Evolutionary conservation across 2,113 vertebrate species (phyloP).

Genomic region (Cottus gobio): DNA sequence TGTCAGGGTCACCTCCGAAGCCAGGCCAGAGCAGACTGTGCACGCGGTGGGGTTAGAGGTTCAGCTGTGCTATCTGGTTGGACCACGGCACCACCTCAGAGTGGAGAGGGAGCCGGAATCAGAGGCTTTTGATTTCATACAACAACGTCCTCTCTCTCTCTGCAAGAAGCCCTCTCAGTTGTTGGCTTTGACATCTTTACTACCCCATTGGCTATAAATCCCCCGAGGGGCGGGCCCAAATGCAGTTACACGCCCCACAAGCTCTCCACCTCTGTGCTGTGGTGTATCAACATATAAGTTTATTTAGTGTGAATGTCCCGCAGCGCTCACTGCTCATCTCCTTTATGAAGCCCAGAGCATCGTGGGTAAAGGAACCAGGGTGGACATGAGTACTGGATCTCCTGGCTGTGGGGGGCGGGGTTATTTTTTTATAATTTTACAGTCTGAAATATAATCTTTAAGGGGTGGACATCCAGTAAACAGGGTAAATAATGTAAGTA

Average conservation of each 20-base stretch:
- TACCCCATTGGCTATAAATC: slow-evolving; percentile 68
- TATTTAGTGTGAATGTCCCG: slow-evolving; percentile 83
- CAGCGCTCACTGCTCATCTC: slow-evolving; percentile 41
- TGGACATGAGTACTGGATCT: slow-evolving; percentile 31
- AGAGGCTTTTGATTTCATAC: slow-evolving; percentile 28
- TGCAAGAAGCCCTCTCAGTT: slow-evolving; percentile 16
- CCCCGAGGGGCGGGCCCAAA: slow-evolving; percentile 58
- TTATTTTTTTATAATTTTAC: background rate
- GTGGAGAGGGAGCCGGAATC: slow-evolving; percentile 40
- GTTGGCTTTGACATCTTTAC: slow-evolving; percentile 76
- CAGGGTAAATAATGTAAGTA: no score
- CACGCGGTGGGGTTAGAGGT: slow-evolving; percentile 84
- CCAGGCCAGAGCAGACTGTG: slow-evolving; percentile 69
- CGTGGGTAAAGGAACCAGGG: slow-evolving; percentile 8
- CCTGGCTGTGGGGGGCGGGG: background rate
- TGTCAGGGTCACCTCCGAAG: slow-evolving; percentile 73
- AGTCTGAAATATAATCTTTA: background rate
- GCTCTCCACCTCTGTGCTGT: slow-evolving; percentile 63
- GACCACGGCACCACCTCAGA: slow-evolving; percentile 61
- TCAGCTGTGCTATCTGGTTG: slow-evolving; percentile 71
- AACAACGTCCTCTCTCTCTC: slow-evolving; percentile 33
- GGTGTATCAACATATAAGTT: slow-evolving; percentile 81
- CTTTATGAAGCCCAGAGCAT: slow-evolving; percentile 43
- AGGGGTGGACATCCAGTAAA: no score
- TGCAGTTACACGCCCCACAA: slow-evolving; percentile 81